Evolutionary conservation across 2,797 vertebrate species (phyloP).

Genomic region (Sandelia bainsii): DNA sequence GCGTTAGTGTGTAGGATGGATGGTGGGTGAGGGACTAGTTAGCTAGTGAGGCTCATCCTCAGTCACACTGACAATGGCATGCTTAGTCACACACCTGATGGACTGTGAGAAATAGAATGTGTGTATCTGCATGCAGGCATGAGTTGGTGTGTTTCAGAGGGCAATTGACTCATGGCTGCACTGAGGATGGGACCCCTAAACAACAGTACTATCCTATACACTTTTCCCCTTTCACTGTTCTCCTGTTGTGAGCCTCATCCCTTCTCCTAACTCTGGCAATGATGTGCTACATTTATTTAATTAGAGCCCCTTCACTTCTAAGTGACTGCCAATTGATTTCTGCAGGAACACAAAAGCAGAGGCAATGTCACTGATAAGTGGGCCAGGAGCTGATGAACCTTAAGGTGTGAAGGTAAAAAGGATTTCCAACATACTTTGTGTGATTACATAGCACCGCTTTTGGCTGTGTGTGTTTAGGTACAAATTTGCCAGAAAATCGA

Average conservation of each 20-base stretch:
- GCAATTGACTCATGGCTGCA: slow-evolving; percentile 60
- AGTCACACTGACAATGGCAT: slow-evolving; percentile 68
- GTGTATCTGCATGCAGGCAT: slow-evolving; percentile 9
- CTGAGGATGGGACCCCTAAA: slow-evolving; percentile 47
- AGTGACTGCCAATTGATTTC: slow-evolving; percentile 71
- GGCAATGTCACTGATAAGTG: slow-evolving; percentile 53
- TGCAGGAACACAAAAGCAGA: slow-evolving; percentile 53
- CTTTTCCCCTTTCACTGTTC: background rate
- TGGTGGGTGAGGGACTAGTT: slow-evolving; percentile 36
- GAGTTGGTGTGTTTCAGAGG: slow-evolving; percentile 43
- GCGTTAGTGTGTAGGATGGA: slow-evolving; percentile 43
- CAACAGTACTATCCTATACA: slow-evolving; percentile 38
- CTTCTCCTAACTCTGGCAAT: slow-evolving; percentile 23
- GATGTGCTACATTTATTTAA: slow-evolving; percentile 73
- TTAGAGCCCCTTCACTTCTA: slow-evolving; percentile 69
- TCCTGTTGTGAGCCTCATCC: slow-evolving; percentile 5
- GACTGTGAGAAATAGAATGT: slow-evolving; percentile 59
- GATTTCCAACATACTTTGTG: slow-evolving; percentile 66
- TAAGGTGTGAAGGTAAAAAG: slow-evolving; percentile 67
- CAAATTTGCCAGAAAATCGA: slow-evolving; percentile 65
- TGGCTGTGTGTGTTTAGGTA: slow-evolving; percentile 41
- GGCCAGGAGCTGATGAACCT: slow-evolving; percentile 48
- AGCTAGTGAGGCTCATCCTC: slow-evolving; percentile 64
- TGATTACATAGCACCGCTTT: slow-evolving; percentile 62
- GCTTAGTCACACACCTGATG: slow-evolving; percentile 79